phyloP scores from a whole-genome alignment of 1,140 invertebrate genomes.

The Manduca sexta region DNA sequence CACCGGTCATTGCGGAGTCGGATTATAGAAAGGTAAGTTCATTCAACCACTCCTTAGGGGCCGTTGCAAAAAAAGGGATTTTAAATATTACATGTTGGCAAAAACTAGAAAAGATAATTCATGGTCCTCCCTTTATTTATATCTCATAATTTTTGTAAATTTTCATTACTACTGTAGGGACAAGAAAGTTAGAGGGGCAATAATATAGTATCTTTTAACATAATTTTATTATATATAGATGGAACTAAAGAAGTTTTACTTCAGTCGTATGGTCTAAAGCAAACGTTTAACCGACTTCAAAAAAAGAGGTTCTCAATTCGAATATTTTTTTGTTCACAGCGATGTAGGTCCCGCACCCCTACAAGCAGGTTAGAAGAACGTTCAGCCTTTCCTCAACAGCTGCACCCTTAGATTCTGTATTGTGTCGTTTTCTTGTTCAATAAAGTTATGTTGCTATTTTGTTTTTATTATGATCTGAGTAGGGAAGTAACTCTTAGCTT shows the following conservation, averaged over 20 bases:
- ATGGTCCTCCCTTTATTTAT: background rate
- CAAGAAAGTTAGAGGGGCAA: background rate
- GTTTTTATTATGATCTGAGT: no score
- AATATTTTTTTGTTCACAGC: background rate
- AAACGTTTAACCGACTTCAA: background rate
- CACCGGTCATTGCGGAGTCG: conserved; percentile 78
- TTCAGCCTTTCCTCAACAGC: background rate
- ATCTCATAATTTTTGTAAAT: background rate
- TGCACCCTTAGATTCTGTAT: no score
- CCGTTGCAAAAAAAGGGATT: background rate
- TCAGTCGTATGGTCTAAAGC: background rate
- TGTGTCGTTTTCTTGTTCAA: no score
- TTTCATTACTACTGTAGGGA: background rate
- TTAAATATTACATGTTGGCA: no score
- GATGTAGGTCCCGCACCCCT: background rate
- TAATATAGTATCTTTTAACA: no score
- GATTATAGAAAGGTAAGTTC: conserved; percentile 69
- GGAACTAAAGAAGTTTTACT: no score
- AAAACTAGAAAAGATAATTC: background rate
- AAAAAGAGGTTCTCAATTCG: background rate
- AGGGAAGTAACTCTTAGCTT: no score
- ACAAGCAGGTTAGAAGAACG: background rate
- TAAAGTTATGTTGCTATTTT: no score
- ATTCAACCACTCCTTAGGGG: background rate
- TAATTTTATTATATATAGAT: no score